Percentiles rank a stretch among this genome's conserved stretches.
Evolutionary conservation across 64 coral and sea anemone species (phyloP).

Genomic region (Montipora sp.): DNA sequence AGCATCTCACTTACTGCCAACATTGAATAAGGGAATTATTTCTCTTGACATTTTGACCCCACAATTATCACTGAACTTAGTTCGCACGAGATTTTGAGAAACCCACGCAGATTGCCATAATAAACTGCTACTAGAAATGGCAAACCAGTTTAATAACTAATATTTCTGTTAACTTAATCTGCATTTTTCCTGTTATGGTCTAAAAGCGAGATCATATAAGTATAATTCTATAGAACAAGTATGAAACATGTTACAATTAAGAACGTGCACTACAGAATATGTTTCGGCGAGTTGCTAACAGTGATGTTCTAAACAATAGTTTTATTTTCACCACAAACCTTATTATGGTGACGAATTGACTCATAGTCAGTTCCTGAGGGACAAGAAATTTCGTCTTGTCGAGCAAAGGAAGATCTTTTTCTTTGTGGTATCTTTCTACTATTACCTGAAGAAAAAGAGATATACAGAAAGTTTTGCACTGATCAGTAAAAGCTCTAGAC

Average conservation of each 20-base stretch:
- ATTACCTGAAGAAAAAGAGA: conserved; percentile 77
- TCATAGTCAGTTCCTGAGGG: conserved; percentile 96
- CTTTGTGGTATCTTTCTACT: conserved; percentile 99
- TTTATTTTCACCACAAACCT: conserved; percentile 54
- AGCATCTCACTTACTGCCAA: not conserved
- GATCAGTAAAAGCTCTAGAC: not conserved
- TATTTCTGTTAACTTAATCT: no score
- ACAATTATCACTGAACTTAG: no score
- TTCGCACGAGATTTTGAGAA: not conserved
- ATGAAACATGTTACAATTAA: not conserved
- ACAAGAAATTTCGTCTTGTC: conserved; percentile 99
- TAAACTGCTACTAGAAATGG: no score
- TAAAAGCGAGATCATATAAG: no score
- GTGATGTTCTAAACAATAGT: not conserved
- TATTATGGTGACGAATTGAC: conserved; percentile 97
- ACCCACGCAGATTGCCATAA: no score
- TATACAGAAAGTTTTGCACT: not conserved
- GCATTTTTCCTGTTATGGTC: no score
- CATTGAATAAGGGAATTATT: not conserved
- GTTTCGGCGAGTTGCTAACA: not conserved
- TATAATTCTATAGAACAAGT: no score
- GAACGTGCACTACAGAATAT: not conserved
- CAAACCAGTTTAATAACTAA: no score
- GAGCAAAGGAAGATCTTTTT: conserved; percentile 90
- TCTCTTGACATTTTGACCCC: not conserved